phyloP scores from a whole-genome alignment of 2,113 vertebrate species.

The Colius striatus region DNA sequence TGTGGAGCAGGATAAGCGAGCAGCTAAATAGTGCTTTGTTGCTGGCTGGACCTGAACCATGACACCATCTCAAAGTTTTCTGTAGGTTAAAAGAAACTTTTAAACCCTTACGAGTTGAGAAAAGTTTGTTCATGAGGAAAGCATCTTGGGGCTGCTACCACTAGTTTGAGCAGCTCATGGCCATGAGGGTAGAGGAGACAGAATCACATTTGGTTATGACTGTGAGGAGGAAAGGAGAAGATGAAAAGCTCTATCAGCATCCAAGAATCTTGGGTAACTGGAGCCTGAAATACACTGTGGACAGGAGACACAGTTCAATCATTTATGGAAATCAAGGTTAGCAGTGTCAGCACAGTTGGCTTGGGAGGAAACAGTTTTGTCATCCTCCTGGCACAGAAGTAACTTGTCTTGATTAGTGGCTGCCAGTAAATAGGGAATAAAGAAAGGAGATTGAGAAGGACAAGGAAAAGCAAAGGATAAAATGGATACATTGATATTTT shows the following conservation, averaged over 20 bases:
- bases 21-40: no score
- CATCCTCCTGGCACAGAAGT: not conserved
- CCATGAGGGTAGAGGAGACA: accelerated
- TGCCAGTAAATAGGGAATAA: not conserved
- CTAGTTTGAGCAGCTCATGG: not conserved
- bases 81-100: not conserved
- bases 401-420: not conserved
- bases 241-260: not conserved
- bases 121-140: not conserved
- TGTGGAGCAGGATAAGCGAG: no score
- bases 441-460: not conserved
- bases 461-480: constrained; percentile 17
- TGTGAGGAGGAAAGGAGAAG: not conserved
- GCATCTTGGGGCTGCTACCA: not conserved
- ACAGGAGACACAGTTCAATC: constrained; percentile 33
- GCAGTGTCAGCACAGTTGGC: not conserved
- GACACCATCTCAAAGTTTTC: not conserved
- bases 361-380: not conserved
- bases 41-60: no score
- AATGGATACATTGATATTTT: not conserved
- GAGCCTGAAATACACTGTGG: not conserved
- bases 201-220: not conserved
- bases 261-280: not conserved
- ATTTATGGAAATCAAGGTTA: constrained; percentile 7
- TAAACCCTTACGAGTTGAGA: not conserved